Base-by-base conservation (phyloP, 2,888 invertebrate species). In the Rhagium mordax region DNA sequence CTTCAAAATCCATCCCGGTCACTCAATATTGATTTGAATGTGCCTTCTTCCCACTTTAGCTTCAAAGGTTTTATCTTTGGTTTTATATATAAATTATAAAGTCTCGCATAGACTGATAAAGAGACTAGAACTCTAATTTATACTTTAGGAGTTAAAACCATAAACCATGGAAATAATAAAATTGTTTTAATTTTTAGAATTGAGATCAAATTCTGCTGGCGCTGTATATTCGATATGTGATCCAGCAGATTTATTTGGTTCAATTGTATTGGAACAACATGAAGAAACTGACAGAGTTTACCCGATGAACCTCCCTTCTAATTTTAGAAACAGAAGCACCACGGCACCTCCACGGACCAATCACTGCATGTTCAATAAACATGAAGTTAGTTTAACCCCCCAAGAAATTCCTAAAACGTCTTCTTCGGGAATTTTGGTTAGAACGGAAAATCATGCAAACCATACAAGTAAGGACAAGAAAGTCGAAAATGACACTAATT, bases 161-260 rank as follows among this genome's bases (percentile, higher is more conserved):
- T n/a, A n/a, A n/a, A 24, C 3, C 24, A 24, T 24, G 24, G 6
- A 24, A 24, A 6, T 24, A 24, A 41, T n/a, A n/a, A n/a, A 3
- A 41, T n/a, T 41, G 1, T n/a, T 41, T 41, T 41, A 4, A n/a
- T 53, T 76, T 72, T 47, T 48, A 90, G 94, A 92, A 80, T 90
- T 92, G 0, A 90, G 94, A 78, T 94, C 94, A 1, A 94, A 94
- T 84, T 94, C 94, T 0, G 91, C 93, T 81, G 87, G 91, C 0
- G 90, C 91, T 33, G 89, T 90, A 27, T 88, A 88, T 62, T 86
- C 88, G 3, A 74, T 85, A 89, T 79, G 79, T 55, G 92, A 86
- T 75, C 86, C 85, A 2, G 85, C 91, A 78, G 87, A 94, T 86
- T 86, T 93, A 82, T 87, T 91, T 85, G 89, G 91, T 29, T 90